A percentile compares a stretch with the other conserved stretches of the same genome.
Evolutionary conservation across 2,797 vertebrate species (phyloP).

Genomic region (Rallus crepitans): DNA sequence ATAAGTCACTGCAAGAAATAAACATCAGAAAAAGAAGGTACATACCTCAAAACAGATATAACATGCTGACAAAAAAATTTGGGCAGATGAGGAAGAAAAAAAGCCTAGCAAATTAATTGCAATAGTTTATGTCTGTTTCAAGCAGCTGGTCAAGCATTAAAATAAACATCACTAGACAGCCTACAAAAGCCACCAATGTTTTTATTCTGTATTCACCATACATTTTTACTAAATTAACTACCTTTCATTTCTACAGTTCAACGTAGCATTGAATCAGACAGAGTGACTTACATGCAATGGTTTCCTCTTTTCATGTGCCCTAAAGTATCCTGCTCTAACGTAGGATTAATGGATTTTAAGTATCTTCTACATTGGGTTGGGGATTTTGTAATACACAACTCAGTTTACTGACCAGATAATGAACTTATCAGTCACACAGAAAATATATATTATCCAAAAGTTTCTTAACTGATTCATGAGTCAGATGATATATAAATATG

Average conservation of each 20-base stretch:
- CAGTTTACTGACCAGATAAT: slow-evolving; percentile 53
- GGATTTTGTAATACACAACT: slow-evolving; percentile 41
- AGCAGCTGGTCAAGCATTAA: neutral
- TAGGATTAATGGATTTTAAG: slow-evolving; percentile 62
- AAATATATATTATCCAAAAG: slow-evolving; percentile 23
- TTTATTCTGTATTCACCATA: neutral
- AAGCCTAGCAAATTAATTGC: neutral
- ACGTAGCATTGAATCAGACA: neutral
- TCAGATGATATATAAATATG: neutral
- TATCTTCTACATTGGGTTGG: neutral
- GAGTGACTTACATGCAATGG: neutral
- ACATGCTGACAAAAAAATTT: neutral
- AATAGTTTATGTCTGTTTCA: neutral
- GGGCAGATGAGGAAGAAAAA: neutral
- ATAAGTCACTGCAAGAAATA: neutral
- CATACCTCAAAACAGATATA: neutral
- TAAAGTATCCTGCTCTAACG: slow-evolving; percentile 2
- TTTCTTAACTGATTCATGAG: slow-evolving; percentile 14
- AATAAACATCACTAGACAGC: neutral
- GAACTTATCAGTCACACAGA: slow-evolving; percentile 35
- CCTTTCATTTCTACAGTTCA: neutral
- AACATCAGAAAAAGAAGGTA: neutral
- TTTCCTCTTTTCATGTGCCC: slow-evolving; percentile 2
- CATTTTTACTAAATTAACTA: neutral
- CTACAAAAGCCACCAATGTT: neutral